A percentile compares a stretch with the other conserved stretches of the same genome.
These are phyloP conservation scores for Rambutsinella grinnellia DNA, from an alignment of 2,888 invertebrate species.

Conservation along the genomic window DNA sequence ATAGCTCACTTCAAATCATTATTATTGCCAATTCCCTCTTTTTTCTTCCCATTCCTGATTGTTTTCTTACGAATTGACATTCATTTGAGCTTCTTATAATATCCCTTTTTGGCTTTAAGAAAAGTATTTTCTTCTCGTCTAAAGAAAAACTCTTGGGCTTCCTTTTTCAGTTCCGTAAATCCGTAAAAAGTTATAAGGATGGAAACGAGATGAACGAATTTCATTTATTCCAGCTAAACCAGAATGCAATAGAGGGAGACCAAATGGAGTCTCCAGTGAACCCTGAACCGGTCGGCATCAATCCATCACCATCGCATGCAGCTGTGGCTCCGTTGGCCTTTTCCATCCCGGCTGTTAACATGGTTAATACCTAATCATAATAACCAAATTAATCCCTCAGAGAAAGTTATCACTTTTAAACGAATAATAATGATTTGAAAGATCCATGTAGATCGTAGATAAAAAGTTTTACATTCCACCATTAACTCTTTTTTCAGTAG, in stretches of 20 bases:
- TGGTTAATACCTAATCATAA: constrained; percentile 44
- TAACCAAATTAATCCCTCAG: constrained; percentile 1
- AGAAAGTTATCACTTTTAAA: constrained; percentile 3
- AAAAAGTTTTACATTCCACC: neutral
- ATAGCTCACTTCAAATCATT: too few species aligned
- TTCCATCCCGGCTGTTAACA: constrained; percentile 62
- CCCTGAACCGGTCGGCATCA: constrained; percentile 52
- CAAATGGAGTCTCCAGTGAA: constrained; percentile 54
- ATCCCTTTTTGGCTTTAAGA: too few species aligned
- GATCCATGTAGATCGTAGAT: neutral
- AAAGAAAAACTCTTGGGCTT: too few species aligned
- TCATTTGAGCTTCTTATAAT: too few species aligned
- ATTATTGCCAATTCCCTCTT: too few species aligned
- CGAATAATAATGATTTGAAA: neutral
- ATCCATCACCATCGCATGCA: constrained; percentile 58
- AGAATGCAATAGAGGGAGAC: constrained; percentile 56
- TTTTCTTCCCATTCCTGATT: too few species aligned
- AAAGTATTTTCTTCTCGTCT: too few species aligned
- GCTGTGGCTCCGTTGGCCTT: constrained; percentile 57
- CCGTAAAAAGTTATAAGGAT: too few species aligned
- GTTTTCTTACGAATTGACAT: too few species aligned
- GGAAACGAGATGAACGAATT: constrained; percentile 41
- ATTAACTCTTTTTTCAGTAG: constrained; percentile 2
- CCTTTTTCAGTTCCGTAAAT: too few species aligned
- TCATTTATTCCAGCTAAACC: constrained; percentile 61